These are phyloP conservation scores for Hippocampus guttulatus DNA, from an alignment of 2,113 vertebrate genomes.

Conservation along the genomic window DNA sequence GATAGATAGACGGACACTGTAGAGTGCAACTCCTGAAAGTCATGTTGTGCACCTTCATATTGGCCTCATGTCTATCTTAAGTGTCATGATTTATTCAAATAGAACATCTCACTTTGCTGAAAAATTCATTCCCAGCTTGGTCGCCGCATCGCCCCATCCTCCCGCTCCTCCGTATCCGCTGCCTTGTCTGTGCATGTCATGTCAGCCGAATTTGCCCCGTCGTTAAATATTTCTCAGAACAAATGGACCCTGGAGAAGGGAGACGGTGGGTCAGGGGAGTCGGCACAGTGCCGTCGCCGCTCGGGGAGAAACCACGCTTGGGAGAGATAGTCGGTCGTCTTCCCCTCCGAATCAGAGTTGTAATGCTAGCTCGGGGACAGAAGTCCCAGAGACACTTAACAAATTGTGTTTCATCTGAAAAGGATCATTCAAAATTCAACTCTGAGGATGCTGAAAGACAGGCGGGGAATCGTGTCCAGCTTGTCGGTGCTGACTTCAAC, in stretches of 20 bases:
- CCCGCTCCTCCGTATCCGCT: conserved; percentile 52
- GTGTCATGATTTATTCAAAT: conserved; percentile 84
- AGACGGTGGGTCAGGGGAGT: conserved; percentile 45
- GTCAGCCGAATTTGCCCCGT: conserved; percentile 71
- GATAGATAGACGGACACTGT: conserved; percentile 13
- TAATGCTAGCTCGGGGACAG: conserved; percentile 63
- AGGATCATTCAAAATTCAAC: conserved; percentile 74
- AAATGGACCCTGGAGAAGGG: conserved; percentile 71
- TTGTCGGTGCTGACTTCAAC: conserved; percentile 14
- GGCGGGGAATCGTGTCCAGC: conserved; percentile 25
- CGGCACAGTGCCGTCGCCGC: conserved; percentile 32
- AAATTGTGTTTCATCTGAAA: conserved; percentile 66
- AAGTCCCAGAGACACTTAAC: conserved; percentile 66
- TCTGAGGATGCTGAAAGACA: conserved; percentile 37
- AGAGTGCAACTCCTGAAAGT: conserved; percentile 53
- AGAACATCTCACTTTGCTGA: conserved; percentile 78
- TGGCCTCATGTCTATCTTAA: conserved; percentile 76
- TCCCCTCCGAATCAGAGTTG: conserved; percentile 27
- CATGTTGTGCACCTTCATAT: conserved; percentile 57
- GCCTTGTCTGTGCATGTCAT: conserved; percentile 59
- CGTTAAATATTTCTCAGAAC: conserved; percentile 88
- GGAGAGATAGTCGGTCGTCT: conserved; percentile 45
- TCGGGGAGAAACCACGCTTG: conserved; percentile 49
- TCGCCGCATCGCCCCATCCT: conserved; percentile 69
- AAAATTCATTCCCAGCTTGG: conserved; percentile 79